Base-by-base conservation (phyloP, 2,797 vertebrate genomes). In the Onychomys leucogaster region DNA sequence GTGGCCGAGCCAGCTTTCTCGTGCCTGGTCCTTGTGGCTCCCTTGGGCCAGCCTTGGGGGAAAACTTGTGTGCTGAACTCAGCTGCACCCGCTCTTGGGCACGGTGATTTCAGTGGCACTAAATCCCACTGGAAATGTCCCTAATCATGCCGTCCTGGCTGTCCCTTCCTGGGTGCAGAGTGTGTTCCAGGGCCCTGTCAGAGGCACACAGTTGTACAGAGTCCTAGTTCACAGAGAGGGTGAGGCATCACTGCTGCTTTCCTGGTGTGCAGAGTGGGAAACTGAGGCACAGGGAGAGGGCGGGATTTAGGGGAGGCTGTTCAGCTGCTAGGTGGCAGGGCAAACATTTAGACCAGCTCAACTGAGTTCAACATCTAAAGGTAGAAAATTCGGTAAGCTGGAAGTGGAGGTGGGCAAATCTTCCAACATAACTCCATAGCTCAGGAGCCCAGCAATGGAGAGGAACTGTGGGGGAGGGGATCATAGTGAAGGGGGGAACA, bases 21-120 rank as follows among this genome's bases (percentile, higher is more conserved):
- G 2, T 0, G 9, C 2, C 55, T 8, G 7, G 5, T 23, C 14
- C 1, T 6, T 41, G 2, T 0, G 0, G 61, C 7, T 6, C 32
- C 17, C 0, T 0, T 6, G 4, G 34, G 29, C 71, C 61, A 8
- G 37, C 6, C 27, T 82, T 17, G 29, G 93, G 65, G 46, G 12
- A 34, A 4, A 4, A 55, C 4, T 3, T 32, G 34, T 12, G 73
- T 57, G 4, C 1, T 16, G 32, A 67, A 34, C 11, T 11, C 1
- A 0, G 17, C n/a, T 4, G 0, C 0, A 0, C 1, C 0, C 43
- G 14, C 6, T 43, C 0, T 19, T 59, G n/a, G 0, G 1, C 19
- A 27, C 52, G 37, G 27, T 7, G 57, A 73, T 21, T 81, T 43
- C 65, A 41, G 8, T 41, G 29, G 29, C 41, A 32, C 37, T 11